Percentiles rank a stretch among this genome's conserved stretches.
Conservation (phyloP, 2,888 invertebrate species). For the Abrostola tripartita region DNA sequence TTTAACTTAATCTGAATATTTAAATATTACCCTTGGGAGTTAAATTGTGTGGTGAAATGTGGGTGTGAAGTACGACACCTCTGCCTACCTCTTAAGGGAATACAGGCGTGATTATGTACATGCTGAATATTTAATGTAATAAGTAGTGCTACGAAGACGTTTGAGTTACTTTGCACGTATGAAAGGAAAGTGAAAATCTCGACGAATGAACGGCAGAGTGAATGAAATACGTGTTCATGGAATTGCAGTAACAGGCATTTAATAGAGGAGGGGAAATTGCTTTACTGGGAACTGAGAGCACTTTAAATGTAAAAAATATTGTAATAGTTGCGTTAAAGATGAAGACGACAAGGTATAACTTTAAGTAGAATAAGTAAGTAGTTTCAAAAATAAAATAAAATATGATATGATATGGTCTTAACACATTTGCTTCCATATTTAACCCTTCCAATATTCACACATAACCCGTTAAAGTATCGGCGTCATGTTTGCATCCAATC, state of each 20-base stretch:
- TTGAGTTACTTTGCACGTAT: not conserved
- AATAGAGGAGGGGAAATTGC: not conserved
- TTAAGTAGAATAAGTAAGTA: not conserved
- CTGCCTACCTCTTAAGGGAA: too few species aligned
- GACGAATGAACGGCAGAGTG: not conserved
- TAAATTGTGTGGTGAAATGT: too few species aligned
- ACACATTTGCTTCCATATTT: not conserved
- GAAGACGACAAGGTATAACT: not conserved
- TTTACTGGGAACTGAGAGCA: conserved; percentile 1
- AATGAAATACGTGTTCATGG: not conserved
- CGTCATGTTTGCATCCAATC: conserved; percentile 48
- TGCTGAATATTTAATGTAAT: too few species aligned
- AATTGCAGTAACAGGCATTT: conserved; percentile 2
- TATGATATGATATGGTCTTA: not conserved
- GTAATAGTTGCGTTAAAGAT: not conserved
- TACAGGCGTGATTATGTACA: too few species aligned
- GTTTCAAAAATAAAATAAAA: not conserved
- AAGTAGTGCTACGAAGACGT: not conserved
- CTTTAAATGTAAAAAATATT: not conserved
- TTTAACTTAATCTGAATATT: too few species aligned
- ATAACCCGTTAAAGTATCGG: conserved; percentile 26
- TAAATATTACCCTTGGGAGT: too few species aligned
- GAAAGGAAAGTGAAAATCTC: not conserved
- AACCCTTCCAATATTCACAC: conserved; percentile 23
- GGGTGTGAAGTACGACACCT: too few species aligned